A percentile compares a stretch with the other conserved stretches of the same genome.
Conservation (phyloP, 2,888 invertebrate species). For the Cryptocheilus praepositus region DNA sequence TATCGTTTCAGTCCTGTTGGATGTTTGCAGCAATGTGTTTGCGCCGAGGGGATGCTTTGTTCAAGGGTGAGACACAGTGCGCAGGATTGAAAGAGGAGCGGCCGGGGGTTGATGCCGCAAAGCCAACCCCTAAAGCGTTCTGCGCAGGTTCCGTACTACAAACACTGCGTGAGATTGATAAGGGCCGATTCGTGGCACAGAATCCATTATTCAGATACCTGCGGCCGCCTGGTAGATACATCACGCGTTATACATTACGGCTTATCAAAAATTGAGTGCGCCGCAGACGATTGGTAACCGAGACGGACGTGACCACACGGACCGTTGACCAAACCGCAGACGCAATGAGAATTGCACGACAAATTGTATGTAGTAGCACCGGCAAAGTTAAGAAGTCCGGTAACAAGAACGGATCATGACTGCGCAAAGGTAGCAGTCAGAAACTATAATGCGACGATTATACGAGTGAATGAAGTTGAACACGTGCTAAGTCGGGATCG, state of each 20-base stretch:
- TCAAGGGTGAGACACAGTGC: slow-evolving; percentile 3
- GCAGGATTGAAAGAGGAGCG: slow-evolving; percentile 30
- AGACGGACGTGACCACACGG: too few relatives aligned
- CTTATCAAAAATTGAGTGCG: slow-evolving; percentile 6
- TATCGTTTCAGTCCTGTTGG: too few relatives aligned
- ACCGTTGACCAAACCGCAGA: too few relatives aligned
- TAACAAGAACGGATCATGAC: too few relatives aligned
- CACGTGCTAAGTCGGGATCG: too few relatives aligned
- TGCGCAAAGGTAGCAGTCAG: too few relatives aligned
- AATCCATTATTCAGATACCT: slow-evolving; percentile 64
- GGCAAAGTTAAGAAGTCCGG: too few relatives aligned
- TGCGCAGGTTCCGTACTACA: slow-evolving; percentile 53
- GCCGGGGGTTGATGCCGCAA: slow-evolving; percentile 33
- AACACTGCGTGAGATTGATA: slow-evolving; percentile 64
- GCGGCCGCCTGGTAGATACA: slow-evolving; percentile 51
- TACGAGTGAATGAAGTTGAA: too few relatives aligned
- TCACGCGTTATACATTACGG: slow-evolving; percentile 46
- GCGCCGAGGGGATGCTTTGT: neutral
- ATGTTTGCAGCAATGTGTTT: neutral
- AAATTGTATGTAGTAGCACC: too few relatives aligned
- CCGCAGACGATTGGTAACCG: too few relatives aligned
- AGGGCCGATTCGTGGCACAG: slow-evolving; percentile 60
- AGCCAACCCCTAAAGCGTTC: slow-evolving; percentile 54
- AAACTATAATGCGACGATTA: too few relatives aligned
- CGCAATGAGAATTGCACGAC: too few relatives aligned